These are phyloP conservation scores for Lathamus discolor DNA, from an alignment of 2,113 vertebrate species.

Conservation along the genomic window DNA sequence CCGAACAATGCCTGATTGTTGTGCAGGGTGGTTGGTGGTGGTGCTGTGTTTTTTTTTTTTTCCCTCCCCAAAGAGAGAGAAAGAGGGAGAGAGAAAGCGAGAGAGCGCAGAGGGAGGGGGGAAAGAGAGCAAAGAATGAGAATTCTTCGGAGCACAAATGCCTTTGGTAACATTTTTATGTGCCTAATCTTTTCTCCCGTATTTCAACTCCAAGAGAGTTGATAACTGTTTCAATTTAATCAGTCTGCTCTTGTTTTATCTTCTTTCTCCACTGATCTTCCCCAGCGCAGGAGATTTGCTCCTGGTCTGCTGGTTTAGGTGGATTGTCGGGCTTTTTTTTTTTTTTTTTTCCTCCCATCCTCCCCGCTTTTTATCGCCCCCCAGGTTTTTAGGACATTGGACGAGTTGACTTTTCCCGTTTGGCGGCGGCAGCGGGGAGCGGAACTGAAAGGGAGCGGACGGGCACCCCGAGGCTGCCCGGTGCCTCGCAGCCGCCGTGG, in stretches of 20 bases:
- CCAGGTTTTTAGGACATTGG: conserved; percentile 24
- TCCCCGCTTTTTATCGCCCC: background rate
- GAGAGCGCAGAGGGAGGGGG: background rate
- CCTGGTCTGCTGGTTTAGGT: background rate
- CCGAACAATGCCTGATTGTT: conserved; percentile 95
- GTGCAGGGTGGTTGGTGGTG: conserved; percentile 45
- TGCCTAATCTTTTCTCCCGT: background rate
- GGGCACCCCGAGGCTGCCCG: conserved; percentile 51
- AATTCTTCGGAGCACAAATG: conserved; percentile 83
- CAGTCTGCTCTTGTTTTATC: conserved; percentile 45
- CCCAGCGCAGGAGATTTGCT: conserved; percentile 30
- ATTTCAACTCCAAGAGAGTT: conserved; percentile 53
- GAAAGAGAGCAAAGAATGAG: conserved; percentile 31
- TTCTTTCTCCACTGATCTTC: conserved; percentile 56
- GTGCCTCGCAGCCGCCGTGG: conserved; percentile 16
- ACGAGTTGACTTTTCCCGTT: conserved; percentile 61
- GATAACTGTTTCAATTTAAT: conserved; percentile 65
- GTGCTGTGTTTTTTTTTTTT: conserved; percentile 51
- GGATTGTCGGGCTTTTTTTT: background rate
- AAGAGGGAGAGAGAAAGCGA: background rate
- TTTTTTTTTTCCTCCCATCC: background rate
- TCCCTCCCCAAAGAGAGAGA: conserved; percentile 18
- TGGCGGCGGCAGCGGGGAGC: conserved; percentile 26
- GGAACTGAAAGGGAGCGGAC: conserved; percentile 40
- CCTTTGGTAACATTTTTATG: conserved; percentile 76